Evolutionary conservation across 2,797 vertebrate genomes (phyloP), one percentile per base, ranked within the genome.

Genomic region (Coilia nasus): DNA sequence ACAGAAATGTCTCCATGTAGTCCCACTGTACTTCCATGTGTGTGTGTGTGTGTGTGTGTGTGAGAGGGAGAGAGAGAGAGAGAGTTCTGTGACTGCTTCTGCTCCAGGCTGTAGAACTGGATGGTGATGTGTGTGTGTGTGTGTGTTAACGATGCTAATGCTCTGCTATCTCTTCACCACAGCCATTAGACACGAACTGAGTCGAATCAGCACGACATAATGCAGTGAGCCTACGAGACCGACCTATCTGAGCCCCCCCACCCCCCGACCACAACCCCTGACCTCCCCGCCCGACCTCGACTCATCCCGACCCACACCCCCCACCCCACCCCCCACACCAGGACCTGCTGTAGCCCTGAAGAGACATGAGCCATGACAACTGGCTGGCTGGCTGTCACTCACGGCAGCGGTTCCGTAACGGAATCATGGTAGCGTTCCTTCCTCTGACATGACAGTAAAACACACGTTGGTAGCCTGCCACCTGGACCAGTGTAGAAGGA

Each of bases 161-260:
- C 60, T 64, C 17, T 85, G 7, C 62, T 31, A 17, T 84, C 6
- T 78, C 71, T 64, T 67, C 15, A 25, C 91, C 90, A 23, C 92
- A 99, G 98, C 98, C 95, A 97, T 99, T 96, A 97, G 98, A 97
- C 96, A 99, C 94, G 98, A 99, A 96, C 96, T 99, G 93, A 98
- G 97, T 92, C 97, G 98, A 93, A 95, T 98, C 94, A 99, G 98
- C 95, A 98, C 97, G 89, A 98, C 98, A 93, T 99, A 98, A 96
- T 95, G 93, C 92, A 88, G 90, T 90, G 92, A 93, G 93, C 90
- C 84, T 44, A 87, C 64, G 82, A 83, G 86, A 90, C 85, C 88
- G 91, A 91, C 86, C 91, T 90, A 89, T 90, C 90, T 64, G 75
- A 91, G 91, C 50, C 50, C 50, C 50, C 50, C 50, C 50, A 1